Evolutionary conservation across 2,113 vertebrate species (phyloP).

Genomic region (Solenodon paradoxus): DNA sequence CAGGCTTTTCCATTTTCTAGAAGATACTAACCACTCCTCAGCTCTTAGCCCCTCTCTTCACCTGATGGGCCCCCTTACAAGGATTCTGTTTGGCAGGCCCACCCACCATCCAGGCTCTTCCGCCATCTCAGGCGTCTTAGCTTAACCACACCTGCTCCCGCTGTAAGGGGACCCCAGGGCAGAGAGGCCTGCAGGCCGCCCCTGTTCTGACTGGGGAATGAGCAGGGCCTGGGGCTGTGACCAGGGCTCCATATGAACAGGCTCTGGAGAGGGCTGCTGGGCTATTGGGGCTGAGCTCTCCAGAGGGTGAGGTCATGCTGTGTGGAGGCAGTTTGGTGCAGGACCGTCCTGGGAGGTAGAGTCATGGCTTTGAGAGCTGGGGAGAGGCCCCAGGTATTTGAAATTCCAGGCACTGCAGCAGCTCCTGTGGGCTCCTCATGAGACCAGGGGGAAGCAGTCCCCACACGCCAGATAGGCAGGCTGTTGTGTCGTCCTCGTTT

Average conservation of each 20-base stretch:
- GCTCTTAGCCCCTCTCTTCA: neutral
- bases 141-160: neutral
- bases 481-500: neutral
- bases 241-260: neutral
- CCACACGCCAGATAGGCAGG: neutral
- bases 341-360: neutral
- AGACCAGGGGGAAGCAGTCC: too few relatives aligned
- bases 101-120: neutral
- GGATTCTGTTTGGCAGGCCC: neutral
- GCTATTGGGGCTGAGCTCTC: neutral
- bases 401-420: neutral
- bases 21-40: neutral
- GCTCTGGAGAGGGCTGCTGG: neutral
- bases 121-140: too few relatives aligned
- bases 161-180: neutral
- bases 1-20: neutral
- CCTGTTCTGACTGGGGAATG: neutral
- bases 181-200: neutral
- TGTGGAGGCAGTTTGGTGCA: neutral
- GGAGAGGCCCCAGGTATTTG: neutral
- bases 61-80: neutral
- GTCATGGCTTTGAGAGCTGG: neutral
- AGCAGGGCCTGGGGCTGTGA: neutral
- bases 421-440: neutral
- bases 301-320: neutral